A percentile compares a stretch with the other conserved stretches of the same genome.
phyloP scores from a whole-genome alignment of 2,113 vertebrate species.

The Nyctibius bracteatus region DNA sequence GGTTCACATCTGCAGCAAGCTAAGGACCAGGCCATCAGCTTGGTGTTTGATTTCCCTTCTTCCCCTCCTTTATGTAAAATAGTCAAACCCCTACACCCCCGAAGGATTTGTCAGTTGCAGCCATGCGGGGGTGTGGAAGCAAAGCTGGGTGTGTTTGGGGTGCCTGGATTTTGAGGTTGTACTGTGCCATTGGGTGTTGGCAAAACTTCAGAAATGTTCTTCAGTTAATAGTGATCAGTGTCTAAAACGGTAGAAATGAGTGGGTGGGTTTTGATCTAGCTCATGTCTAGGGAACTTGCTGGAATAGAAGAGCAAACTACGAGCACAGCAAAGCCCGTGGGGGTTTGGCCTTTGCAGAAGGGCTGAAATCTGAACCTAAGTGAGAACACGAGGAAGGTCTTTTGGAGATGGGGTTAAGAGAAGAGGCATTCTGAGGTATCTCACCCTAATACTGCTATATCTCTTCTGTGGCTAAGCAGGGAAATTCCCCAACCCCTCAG shows the following conservation, averaged over 20 bases:
- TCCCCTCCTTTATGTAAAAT: neutral
- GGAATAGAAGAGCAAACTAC: neutral
- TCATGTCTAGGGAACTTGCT: neutral
- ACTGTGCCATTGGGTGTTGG: neutral
- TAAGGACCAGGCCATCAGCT: neutral
- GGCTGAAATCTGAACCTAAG: neutral
- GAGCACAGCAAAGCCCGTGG: neutral
- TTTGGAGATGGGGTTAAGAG: neutral
- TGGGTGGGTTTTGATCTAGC: neutral
- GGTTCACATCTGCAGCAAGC: neutral
- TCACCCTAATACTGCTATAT: neutral
- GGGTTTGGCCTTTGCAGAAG: neutral
- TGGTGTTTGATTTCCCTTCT: neutral
- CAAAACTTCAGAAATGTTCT: neutral
- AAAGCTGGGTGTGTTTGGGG: neutral
- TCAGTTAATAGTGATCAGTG: neutral
- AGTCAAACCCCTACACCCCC: neutral
- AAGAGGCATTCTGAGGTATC: neutral
- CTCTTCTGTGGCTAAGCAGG: neutral
- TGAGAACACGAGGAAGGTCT: neutral
- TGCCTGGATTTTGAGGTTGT: neutral
- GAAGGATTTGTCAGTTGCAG: neutral
- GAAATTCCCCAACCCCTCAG: neutral
- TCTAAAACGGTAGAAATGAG: neutral
- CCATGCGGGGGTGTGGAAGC: neutral